Evolutionary conservation across 1,140 invertebrate species (phyloP).

Genomic region (Diorhabda sublineata): DNA sequence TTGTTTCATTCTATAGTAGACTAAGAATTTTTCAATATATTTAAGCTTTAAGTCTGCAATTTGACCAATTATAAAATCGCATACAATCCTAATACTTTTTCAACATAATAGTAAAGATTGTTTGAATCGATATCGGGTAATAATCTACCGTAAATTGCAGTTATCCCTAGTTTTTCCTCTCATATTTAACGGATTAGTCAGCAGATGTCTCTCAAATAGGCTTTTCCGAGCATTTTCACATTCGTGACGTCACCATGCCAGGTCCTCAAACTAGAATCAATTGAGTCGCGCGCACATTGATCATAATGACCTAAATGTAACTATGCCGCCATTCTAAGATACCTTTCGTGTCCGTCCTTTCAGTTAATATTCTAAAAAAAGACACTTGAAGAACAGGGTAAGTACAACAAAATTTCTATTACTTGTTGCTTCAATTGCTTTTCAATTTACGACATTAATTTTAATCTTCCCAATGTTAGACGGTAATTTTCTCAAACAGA

Average conservation of each 20-base stretch:
- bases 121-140: too few relatives aligned
- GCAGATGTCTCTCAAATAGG: constrained; percentile 18
- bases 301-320: constrained; percentile 37
- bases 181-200: constrained; percentile 3
- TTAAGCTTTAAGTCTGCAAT: too few relatives aligned
- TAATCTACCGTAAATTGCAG: too few relatives aligned
- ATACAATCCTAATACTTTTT: too few relatives aligned
- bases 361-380: constrained; percentile 23
- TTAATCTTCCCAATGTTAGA: too few relatives aligned
- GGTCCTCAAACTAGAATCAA: constrained; percentile 29
- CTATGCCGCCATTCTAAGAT: constrained; percentile 36
- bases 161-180: neutral
- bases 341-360: constrained; percentile 33
- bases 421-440: neutral
- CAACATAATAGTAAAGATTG: too few relatives aligned
- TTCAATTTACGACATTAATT: too few relatives aligned
- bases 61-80: too few relatives aligned
- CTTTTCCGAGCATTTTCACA: constrained; percentile 18
- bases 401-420: constrained; percentile 10
- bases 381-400: constrained; percentile 26
- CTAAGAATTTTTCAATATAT: too few relatives aligned
- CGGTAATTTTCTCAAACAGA: neutral
- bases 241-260: constrained; percentile 28
- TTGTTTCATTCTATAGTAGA: too few relatives aligned
- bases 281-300: constrained; percentile 34